Evolutionary conservation across 1,140 invertebrate genomes (phyloP), one percentile per base, ranked within the genome.

Genomic region (Octopus bimaculoides): DNA sequence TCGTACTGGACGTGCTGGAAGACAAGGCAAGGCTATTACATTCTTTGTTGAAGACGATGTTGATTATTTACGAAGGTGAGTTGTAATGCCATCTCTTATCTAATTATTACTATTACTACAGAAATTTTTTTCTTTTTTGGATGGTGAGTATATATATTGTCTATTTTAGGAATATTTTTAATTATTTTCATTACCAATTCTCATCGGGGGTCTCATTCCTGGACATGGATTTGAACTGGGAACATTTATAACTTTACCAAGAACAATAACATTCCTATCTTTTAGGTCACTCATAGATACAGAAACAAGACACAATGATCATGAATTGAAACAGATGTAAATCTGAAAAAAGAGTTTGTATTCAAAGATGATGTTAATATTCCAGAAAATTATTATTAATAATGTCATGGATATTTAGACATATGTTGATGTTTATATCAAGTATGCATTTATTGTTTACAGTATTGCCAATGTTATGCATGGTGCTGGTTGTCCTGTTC

Each of bases 21-120:
- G 94, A 83, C 92, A 89, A 81, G 97, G 96, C 26, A 93, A 93
- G 87, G 97, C 98, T 0, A 92, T 99, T 61, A 99, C 98, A 4
- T 99, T 97, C 91, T 99, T 98, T 87, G 98, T 97, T 3, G 93
- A 95, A 87, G 93, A 95, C 77, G 98, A 99, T 90, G 93, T 93
- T 14, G 89, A 91, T 8, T 94, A 96, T 91, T 92, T 98, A 53
- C 92, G 94, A 88, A 96, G 94, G 95, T 96, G 91, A 85, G 78
- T 41, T 41, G 26, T 41, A 41, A 41, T 41, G 3, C 26, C 84
- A 77, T 79, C 20, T 81, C 81, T 66, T 81, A 80, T 71, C 26
- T 14, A 71, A 6, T 71, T 71, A 6, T 20, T 80, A 86, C 5
- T 17, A 78, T 20, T 41, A 52, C 5, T 7, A 12, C 7, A 6